Percentiles rank a stretch among this genome's conserved stretches.
Conservation (phyloP, 1,140 invertebrate genomes). For the Stenopsyche tienmushanensis region DNA sequence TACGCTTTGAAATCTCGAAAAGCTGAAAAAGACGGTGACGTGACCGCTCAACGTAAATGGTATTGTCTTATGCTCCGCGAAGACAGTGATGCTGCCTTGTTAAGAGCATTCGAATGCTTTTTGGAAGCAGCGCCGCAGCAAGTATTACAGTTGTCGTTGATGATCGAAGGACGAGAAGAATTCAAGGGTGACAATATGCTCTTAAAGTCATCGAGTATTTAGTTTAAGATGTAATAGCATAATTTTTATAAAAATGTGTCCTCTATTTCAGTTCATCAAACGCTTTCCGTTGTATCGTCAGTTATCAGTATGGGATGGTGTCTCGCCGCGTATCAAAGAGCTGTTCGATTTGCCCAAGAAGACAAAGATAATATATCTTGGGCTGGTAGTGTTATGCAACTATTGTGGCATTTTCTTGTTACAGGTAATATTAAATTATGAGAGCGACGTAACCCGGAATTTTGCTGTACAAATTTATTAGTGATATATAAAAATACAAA, state of each 20-base stretch:
- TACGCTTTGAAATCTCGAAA: constrained; percentile 62
- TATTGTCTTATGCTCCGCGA: constrained; percentile 79
- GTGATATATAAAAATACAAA: no score
- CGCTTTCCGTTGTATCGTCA: constrained; percentile 71
- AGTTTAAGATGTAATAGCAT: neutral
- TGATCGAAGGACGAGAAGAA: constrained; percentile 54
- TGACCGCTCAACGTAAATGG: constrained; percentile 58
- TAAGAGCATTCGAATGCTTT: constrained; percentile 87
- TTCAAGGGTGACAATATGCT: constrained; percentile 46
- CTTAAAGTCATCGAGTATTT: neutral
- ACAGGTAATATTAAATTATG: constrained; percentile 59
- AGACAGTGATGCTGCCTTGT: constrained; percentile 79
- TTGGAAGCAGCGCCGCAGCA: constrained; percentile 87
- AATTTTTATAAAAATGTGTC: constrained; percentile 21
- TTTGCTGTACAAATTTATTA: no score
- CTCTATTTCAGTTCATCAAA: constrained; percentile 65
- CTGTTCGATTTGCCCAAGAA: constrained; percentile 70
- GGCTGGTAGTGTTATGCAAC: constrained; percentile 66
- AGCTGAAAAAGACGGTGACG: constrained; percentile 49
- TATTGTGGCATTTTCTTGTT: constrained; percentile 77
- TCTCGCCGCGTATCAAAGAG: constrained; percentile 80
- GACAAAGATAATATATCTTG: constrained; percentile 71
- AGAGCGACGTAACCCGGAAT: constrained; percentile 6
- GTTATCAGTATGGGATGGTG: constrained; percentile 82
- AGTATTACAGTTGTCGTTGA: constrained; percentile 76